Percentiles rank a stretch among this genome's conserved stretches.
Conservation (phyloP, 2,797 vertebrate genomes). For the Luscinia luscinia region DNA sequence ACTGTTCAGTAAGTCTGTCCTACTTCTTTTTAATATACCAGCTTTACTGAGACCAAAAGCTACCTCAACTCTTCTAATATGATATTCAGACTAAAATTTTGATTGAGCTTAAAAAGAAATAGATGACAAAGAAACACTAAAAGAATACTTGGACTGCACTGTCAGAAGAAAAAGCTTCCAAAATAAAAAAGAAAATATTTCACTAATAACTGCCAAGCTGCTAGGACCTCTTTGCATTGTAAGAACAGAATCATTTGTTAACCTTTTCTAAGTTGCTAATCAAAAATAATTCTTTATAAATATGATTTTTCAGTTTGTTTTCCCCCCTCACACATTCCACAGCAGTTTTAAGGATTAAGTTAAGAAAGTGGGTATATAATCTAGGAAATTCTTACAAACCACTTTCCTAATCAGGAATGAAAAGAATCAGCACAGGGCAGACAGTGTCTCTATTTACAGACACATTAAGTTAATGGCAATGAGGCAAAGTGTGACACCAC, state of each 20-base stretch:
- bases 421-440: neutral
- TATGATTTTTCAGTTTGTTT: neutral
- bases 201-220: neutral
- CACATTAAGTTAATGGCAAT: neutral
- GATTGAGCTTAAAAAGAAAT: neutral
- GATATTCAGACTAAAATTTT: neutral
- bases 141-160: neutral
- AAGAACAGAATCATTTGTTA: neutral
- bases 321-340: accelerated
- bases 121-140: neutral
- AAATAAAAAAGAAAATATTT: neutral
- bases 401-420: neutral
- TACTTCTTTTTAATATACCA: neutral
- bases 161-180: neutral
- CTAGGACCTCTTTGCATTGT: neutral
- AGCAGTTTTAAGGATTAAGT: neutral
- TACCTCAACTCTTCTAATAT: neutral
- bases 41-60: neutral
- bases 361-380: neutral
- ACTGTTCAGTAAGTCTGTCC: neutral
- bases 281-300: neutral
- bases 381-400: neutral
- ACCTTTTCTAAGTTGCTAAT: neutral
- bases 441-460: neutral
- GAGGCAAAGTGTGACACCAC: neutral